Base-by-base conservation (phyloP, 1,140 invertebrate species). In the Kradibia gibbosae region DNA sequence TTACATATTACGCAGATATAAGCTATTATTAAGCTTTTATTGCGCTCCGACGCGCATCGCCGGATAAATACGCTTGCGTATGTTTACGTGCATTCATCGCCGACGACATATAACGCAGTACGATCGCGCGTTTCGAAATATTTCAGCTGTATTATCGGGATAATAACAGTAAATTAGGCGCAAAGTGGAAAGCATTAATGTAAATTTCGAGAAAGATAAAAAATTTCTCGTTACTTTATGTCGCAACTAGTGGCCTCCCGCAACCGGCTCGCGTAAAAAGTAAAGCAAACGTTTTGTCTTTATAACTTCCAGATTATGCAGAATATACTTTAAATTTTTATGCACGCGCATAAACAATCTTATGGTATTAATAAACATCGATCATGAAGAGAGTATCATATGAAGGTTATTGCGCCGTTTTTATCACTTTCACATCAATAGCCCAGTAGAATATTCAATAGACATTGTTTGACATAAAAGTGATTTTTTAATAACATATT, bases 1-100 rank as follows among this genome's bases (percentile, higher is more conserved):
- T 86, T 86, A 86, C 84, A 83, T 85, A 84, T 88, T 86, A 87
- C 86, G 82, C 85, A 85, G 84, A 87, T 85, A 85, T 71, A 84
- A 86, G 83, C 83, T 84, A 87, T 85, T 85, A 86, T 85, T 85
- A 70, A 83, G 80, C 83, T 86, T 83, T 87, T 80, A 83, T 85
- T 85, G 82, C 82, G 55, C 65, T 72, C 48, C 3, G 67, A 57
- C 34, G 78, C 62, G 48, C 73, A 39, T 36, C 55, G 55, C 13
- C 28, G 78, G 71, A 80, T 75, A 75, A 81, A 75, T 67, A 67
- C 72, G 45, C 50, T 70, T 75, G 77, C 73, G 25, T 42, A 25
- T 53, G 62, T 70, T n/a, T 53, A 42, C 76, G 70, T 22, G 50
- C 53, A 25, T 73, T 73, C 25, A 67, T 48, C 53, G 70, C 77